Base-by-base conservation (phyloP, 1,140 invertebrate species). In the Ceratitis capitata region DNA sequence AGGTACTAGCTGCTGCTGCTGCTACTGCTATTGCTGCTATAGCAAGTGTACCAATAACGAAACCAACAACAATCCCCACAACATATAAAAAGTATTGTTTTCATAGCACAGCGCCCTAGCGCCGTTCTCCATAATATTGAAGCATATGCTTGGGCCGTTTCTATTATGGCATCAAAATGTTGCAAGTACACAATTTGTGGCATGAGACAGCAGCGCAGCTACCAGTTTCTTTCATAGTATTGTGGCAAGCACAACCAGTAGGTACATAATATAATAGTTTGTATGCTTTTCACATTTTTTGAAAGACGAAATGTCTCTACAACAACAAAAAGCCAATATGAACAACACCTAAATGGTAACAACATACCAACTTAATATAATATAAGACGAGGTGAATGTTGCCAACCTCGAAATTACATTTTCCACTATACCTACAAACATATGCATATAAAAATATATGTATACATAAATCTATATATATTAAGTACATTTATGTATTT, bases 21-120 rank as follows among this genome's bases (percentile, higher is more conserved):
- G 26, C 6, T 12, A 10, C 26, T 32, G 39, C 32, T 19, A 42
- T 4, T 14, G 2, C 7, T 23, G 82, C 10, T 14, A 82, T 32
- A 84, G 64, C 23, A 45, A 84, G 35, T 58, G n/a, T 9, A 84
- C 32, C 23, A 82, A 84, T 64, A 84, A 84, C 29, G 53, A 84
- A 84, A 61, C 10, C 29, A 61, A 56, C 51, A 56, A 56, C 51
- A 56, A 56, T 9, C 16, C 9, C 42, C 42, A 49, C 26, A 82
- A 9, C 32, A 19, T 19, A 16, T 16, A 53, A 12, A 39, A 35
- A 39, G 1, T 19, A 51, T 12, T 23, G 35, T 83, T 58, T 53
- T 83, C 82, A 29, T 83, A 51, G 51, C 51, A 23, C n/a, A 56
- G 32, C 69, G 69, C 32, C 69, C 35, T 61, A 61, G 56, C 23